Conservation (phyloP, 2,888 invertebrate genomes). For the Rhingia rostrata region DNA sequence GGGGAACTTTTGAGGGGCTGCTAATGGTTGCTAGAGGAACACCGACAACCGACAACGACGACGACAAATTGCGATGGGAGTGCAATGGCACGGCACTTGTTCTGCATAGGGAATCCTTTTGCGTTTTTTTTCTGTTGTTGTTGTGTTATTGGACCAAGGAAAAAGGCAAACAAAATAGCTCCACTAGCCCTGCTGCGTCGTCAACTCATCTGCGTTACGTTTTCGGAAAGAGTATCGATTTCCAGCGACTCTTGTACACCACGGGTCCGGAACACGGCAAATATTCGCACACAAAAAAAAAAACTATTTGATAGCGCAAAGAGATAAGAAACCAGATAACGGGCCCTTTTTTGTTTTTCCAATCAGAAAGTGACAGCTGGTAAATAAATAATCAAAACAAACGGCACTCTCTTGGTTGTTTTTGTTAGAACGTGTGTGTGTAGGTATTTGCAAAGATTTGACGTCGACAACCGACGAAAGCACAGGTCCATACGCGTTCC, state of each 20-base stretch:
- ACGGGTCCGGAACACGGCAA: slow-evolving; percentile 3
- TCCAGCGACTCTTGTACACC: slow-evolving; percentile 22
- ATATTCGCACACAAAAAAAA: background rate
- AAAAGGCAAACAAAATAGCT: slow-evolving; percentile 7
- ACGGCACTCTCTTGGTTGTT: background rate
- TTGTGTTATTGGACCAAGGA: slow-evolving; percentile 19
- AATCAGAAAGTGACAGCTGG: slow-evolving; percentile 26
- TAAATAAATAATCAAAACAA: slow-evolving; percentile 28
- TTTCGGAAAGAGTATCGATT: slow-evolving; percentile 61
- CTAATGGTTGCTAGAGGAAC: slow-evolving; percentile 11
- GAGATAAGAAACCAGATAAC: slow-evolving; percentile 6
- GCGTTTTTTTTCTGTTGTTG: no score
- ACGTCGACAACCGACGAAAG: slow-evolving; percentile 69
- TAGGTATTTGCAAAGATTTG: slow-evolving; percentile 47
- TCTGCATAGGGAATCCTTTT: slow-evolving; percentile 29
- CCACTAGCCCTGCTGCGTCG: slow-evolving; percentile 42
- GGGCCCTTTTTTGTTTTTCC: slow-evolving; percentile 19
- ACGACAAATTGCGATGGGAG: slow-evolving; percentile 36
- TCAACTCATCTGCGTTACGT: slow-evolving; percentile 57
- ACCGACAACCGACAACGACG: slow-evolving; percentile 27
- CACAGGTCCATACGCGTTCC: slow-evolving; percentile 76
- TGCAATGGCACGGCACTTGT: slow-evolving; percentile 45
- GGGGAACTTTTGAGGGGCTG: slow-evolving; percentile 23
- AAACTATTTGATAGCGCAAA: slow-evolving; percentile 14
- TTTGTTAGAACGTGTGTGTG: background rate